These are phyloP conservation scores for Elmis aenea DNA, from an alignment of 2,888 invertebrate genomes.

Conservation along the genomic window DNA sequence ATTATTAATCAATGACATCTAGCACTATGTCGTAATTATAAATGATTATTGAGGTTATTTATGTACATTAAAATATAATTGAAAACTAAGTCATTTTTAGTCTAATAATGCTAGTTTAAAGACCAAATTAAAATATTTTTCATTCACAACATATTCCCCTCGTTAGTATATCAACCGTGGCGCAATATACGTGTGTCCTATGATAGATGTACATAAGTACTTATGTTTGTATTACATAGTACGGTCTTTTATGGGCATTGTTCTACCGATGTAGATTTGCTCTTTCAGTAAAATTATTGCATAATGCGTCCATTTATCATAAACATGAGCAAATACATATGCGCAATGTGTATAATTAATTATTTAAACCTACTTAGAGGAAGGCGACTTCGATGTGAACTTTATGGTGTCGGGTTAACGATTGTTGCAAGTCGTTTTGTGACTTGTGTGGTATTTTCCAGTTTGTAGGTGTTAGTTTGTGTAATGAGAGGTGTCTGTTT, in stretches of 20 bases:
- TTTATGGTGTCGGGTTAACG: constrained; percentile 6
- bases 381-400: constrained; percentile 9
- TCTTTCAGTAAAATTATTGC: constrained; percentile 18
- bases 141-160: too few relatives aligned
- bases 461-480: constrained; percentile 8
- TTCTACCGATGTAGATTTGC: constrained; percentile 14
- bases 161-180: too few relatives aligned
- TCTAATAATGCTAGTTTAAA: too few relatives aligned
- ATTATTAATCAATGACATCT: too few relatives aligned
- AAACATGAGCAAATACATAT: constrained; percentile 13
- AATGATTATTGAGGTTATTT: too few relatives aligned
- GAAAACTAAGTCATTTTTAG: too few relatives aligned
- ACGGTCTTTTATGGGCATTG: constrained; percentile 16
- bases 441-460: constrained; percentile 9
- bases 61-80: too few relatives aligned
- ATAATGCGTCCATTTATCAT: constrained; percentile 16
- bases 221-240: constrained; percentile 11
- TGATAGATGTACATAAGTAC: constrained; percentile 11
- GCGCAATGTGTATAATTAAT: constrained; percentile 17
- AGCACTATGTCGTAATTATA: too few relatives aligned
- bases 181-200: constrained; percentile 7
- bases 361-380: constrained; percentile 13
- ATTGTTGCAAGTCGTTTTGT: constrained; percentile 6
- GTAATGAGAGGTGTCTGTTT: too few relatives aligned
- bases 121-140: too few relatives aligned